Percentiles rank a stretch among this genome's conserved stretches.
Evolutionary conservation across 2,888 invertebrate species (phyloP).

Genomic region (Xestia c-nigrum): DNA sequence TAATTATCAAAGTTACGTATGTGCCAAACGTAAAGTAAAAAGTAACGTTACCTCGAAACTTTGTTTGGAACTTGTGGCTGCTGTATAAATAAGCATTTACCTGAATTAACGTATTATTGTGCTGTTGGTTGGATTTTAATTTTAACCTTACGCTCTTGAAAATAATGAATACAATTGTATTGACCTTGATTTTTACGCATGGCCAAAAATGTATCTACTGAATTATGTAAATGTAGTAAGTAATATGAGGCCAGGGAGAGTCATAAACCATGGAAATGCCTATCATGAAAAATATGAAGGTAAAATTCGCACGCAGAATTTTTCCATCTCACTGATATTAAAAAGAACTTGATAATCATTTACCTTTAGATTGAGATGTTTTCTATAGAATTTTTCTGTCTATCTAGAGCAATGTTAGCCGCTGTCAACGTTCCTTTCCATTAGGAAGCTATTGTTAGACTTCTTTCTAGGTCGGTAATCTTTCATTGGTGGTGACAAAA

Average conservation of each 20-base stretch:
- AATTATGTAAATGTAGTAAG: constrained; percentile 39
- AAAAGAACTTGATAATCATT: constrained; percentile 27
- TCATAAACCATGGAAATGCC: constrained; percentile 34
- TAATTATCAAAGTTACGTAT: constrained; percentile 59
- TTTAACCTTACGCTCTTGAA: neutral
- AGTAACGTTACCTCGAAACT: constrained; percentile 51
- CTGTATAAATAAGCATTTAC: constrained; percentile 36
- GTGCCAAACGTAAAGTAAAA: constrained; percentile 35
- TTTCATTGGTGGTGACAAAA: constrained; percentile 17
- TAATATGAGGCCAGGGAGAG: constrained; percentile 16
- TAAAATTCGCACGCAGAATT: constrained; percentile 7
- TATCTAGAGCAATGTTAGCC: constrained; percentile 19
- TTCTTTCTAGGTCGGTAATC: constrained; percentile 38
- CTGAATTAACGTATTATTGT: constrained; percentile 37
- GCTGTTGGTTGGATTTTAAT: constrained; percentile 9
- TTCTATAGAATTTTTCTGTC: constrained; percentile 18
- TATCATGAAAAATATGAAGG: constrained; percentile 29
- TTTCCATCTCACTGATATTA: constrained; percentile 28
- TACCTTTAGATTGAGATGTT: constrained; percentile 10
- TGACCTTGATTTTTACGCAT: constrained; percentile 8
- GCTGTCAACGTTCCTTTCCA: constrained; percentile 23
- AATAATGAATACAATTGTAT: constrained; percentile 18
- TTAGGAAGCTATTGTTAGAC: constrained; percentile 36
- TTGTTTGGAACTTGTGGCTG: constrained; percentile 33
- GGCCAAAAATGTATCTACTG: constrained; percentile 26